Conservation (phyloP, 2,888 invertebrate genomes). For the Trilocha varians region DNA sequence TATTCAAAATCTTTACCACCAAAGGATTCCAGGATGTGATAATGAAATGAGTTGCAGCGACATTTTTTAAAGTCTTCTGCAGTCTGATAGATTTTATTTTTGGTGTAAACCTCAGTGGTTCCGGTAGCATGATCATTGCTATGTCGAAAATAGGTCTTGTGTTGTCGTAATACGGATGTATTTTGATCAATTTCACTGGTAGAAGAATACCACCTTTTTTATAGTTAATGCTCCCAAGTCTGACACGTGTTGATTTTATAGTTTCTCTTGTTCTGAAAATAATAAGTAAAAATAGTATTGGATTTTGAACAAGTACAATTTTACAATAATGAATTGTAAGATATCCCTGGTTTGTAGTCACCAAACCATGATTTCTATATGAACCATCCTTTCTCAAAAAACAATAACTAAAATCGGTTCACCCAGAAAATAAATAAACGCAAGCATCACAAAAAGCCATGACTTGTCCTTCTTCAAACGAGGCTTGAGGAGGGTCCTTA, state of each 20-base stretch:
- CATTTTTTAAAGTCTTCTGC: conserved; percentile 19
- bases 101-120: conserved; percentile 25
- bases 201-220: conserved; percentile 40
- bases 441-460: too few species aligned
- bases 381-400: too few species aligned
- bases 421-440: too few species aligned
- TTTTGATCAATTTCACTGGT: conserved; percentile 39
- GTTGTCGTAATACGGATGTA: conserved; percentile 50
- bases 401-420: too few species aligned
- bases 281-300: too few species aligned
- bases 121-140: conserved; percentile 39
- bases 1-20: conserved; percentile 21
- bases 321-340: too few species aligned
- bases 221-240: conserved; percentile 52
- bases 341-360: too few species aligned
- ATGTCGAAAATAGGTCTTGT: conserved; percentile 42
- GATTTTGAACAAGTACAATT: too few species aligned
- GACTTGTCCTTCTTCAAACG: too few species aligned
- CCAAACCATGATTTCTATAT: too few species aligned
- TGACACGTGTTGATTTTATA: conserved; percentile 31
- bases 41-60: conserved; percentile 40
- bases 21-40: conserved; percentile 42
- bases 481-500: too few species aligned
- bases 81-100: conserved; percentile 34
- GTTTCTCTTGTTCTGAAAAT: conserved; percentile 39